phyloP scores from a whole-genome alignment of 2,888 invertebrate species.

The Acronicta alni region DNA sequence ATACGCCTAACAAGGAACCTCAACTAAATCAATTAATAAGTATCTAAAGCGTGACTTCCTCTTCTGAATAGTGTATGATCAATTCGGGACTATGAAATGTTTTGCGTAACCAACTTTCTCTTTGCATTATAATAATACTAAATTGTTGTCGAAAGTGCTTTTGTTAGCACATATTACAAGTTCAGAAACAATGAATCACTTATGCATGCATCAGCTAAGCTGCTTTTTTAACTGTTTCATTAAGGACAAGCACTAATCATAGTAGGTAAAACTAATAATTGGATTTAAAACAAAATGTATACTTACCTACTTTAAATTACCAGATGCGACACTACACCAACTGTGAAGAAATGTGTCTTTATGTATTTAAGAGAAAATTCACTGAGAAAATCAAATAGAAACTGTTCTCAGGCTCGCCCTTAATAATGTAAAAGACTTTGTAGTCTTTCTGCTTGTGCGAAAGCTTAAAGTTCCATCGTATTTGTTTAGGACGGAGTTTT shows the following conservation, averaged over 20 bases:
- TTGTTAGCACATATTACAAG: slow-evolving; percentile 25
- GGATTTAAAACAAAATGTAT: neutral
- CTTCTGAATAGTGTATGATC: slow-evolving; percentile 28
- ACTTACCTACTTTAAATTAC: neutral
- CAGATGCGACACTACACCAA: slow-evolving; percentile 8
- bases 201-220: neutral
- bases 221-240: slow-evolving; percentile 10
- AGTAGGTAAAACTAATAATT: neutral
- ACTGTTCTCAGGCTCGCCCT: slow-evolving; percentile 38
- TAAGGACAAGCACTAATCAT: neutral
- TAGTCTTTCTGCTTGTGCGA: slow-evolving; percentile 21
- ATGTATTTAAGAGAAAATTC: slow-evolving; percentile 39
- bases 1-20: slow-evolving; percentile 29
- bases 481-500: slow-evolving; percentile 41
- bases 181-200: slow-evolving; percentile 9
- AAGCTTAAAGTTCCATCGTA: slow-evolving; percentile 26
- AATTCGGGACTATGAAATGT: slow-evolving; percentile 50
- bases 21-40: slow-evolving; percentile 36
- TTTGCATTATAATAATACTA: slow-evolving; percentile 48
- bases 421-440: slow-evolving; percentile 49
- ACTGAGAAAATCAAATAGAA: slow-evolving; percentile 46
- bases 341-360: slow-evolving; percentile 39
- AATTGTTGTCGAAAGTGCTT: slow-evolving; percentile 39
- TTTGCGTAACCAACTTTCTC: slow-evolving; percentile 60
- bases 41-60: slow-evolving; percentile 51